Conservation (phyloP, 2,888 invertebrate genomes). For the Drosophila aldrichi region DNA sequence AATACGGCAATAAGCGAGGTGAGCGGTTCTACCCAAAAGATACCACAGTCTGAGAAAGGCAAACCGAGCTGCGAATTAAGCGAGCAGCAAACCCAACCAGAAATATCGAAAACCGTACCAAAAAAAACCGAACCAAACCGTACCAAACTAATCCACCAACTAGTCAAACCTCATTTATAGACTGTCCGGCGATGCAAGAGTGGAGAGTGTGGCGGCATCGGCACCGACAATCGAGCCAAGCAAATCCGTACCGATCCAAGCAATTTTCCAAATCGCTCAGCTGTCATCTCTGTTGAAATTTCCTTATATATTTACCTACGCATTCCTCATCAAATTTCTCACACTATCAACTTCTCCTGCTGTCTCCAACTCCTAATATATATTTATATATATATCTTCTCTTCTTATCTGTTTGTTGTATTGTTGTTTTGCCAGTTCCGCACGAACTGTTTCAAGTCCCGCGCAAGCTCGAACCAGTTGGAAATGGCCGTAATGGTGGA, state of each 20-base stretch:
- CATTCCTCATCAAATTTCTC: slow-evolving; percentile 7
- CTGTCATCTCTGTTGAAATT: slow-evolving; percentile 20
- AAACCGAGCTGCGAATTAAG: slow-evolving; percentile 7
- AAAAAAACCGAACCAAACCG: not conserved
- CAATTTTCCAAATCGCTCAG: slow-evolving; percentile 40
- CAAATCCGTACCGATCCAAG: slow-evolving; percentile 31
- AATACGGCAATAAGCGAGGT: slow-evolving; percentile 87
- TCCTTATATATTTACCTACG: slow-evolving; percentile 9
- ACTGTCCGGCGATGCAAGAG: slow-evolving; percentile 37
- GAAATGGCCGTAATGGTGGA: not conserved
- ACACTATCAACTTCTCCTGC: not conserved
- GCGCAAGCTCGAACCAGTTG: not conserved
- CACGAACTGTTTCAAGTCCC: not conserved
- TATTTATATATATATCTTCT: not conserved
- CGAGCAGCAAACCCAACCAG: slow-evolving; percentile 24
- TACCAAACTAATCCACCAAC: slow-evolving; percentile 32
- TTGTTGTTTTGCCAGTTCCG: not conserved
- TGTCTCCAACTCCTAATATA: not conserved
- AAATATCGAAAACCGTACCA: slow-evolving; percentile 6
- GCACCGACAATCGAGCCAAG: slow-evolving; percentile 30
- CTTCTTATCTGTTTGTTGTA: not conserved
- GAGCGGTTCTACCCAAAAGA: slow-evolving; percentile 64
- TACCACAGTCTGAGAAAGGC: slow-evolving; percentile 20
- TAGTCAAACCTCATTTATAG: slow-evolving; percentile 26
- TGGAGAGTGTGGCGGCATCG: slow-evolving; percentile 60